phyloP scores from a whole-genome alignment of 2,888 invertebrate species.

The Helobdella robusta region DNA sequence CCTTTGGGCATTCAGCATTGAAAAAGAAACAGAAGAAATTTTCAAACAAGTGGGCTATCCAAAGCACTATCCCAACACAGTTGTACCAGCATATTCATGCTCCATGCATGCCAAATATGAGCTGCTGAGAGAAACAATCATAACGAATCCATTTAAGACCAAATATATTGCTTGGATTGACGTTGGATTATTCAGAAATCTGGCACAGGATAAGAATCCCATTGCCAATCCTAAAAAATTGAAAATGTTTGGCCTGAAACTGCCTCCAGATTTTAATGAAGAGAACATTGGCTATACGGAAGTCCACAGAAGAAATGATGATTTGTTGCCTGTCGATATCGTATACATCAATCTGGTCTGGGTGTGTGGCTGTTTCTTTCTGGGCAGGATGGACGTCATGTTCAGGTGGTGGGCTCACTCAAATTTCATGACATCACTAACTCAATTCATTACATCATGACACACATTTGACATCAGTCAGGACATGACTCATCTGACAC shows the following conservation, averaged over 20 bases:
- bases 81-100: constrained; percentile 40
- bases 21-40: constrained; percentile 35
- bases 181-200: constrained; percentile 40
- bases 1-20: constrained; percentile 39
- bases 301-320: constrained; percentile 12
- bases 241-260: constrained; percentile 11
- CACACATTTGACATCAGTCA: too few relatives aligned
- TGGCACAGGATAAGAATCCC: constrained; percentile 21
- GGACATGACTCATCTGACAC: background rate
- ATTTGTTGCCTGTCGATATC: constrained; percentile 34
- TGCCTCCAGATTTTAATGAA: constrained; percentile 27
- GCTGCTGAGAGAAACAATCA: constrained; percentile 37
- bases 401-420: constrained; percentile 33
- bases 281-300: constrained; percentile 25
- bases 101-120: constrained; percentile 45
- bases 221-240: background rate
- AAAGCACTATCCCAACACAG: constrained; percentile 40
- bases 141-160: constrained; percentile 37
- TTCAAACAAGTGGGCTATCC: constrained; percentile 40
- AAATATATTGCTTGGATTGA: constrained; percentile 42
- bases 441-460: too few relatives aligned
- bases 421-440: too few relatives aligned
- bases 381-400: constrained; percentile 36
- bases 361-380: constrained; percentile 41
- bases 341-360: constrained; percentile 37